Conservation (phyloP, 2,113 vertebrate genomes). For the Lophochroa leadbeateri region DNA sequence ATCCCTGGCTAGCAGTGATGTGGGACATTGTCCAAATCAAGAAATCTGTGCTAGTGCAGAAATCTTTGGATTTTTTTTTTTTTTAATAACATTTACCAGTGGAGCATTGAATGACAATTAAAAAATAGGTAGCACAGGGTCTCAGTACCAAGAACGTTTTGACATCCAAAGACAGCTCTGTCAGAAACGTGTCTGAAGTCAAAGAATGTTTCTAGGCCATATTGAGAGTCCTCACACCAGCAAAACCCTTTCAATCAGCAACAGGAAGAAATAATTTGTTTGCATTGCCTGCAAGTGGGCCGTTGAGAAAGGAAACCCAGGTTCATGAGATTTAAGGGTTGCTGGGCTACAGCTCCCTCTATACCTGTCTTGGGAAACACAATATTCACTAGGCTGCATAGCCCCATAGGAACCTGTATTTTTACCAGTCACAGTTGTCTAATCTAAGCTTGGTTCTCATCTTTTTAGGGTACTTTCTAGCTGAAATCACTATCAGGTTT, state of each 20-base stretch:
- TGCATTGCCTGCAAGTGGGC: neutral
- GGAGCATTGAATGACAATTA: neutral
- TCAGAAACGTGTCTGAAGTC: neutral
- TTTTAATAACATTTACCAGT: neutral
- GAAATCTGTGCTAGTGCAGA: neutral
- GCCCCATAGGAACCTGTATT: neutral
- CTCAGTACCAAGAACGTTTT: neutral
- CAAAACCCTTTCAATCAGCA: neutral
- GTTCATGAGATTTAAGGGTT: neutral
- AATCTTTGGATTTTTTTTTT: neutral
- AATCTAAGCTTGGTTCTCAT: neutral
- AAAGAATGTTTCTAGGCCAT: neutral
- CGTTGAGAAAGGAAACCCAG: neutral
- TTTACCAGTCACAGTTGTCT: neutral
- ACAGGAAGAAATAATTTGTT: neutral
- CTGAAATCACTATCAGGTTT: neutral
- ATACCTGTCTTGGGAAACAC: neutral
- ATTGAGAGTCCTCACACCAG: neutral
- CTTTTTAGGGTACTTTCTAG: neutral
- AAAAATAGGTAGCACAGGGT: neutral
- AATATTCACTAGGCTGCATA: neutral
- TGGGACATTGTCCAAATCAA: neutral
- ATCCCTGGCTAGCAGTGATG: neutral
- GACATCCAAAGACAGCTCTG: neutral
- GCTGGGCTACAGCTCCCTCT: neutral